phyloP scores from a whole-genome alignment of 1,140 invertebrate genomes.

The Macrocentrus cingulum region DNA sequence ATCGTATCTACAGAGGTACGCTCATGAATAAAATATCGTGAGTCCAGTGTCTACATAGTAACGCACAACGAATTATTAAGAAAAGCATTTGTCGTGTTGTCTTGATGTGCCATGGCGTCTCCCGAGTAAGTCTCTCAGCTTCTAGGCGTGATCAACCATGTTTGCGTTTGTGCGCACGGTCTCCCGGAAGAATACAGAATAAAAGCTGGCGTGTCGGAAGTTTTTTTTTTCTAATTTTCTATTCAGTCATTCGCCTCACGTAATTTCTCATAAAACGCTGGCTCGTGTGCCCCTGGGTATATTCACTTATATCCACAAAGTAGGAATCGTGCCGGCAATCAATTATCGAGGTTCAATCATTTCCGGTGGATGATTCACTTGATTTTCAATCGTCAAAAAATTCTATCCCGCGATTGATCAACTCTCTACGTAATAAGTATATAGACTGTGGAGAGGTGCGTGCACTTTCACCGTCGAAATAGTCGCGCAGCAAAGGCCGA shows the following conservation, averaged over 20 bases:
- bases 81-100: slow-evolving; percentile 17
- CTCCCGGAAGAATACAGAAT: background rate
- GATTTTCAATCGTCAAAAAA: too few species aligned
- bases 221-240: too few species aligned
- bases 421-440: slow-evolving; percentile 6
- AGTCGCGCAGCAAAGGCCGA: background rate
- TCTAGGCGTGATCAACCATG: slow-evolving; percentile 10
- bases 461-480: slow-evolving; percentile 41
- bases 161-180: background rate
- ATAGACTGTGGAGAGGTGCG: slow-evolving; percentile 28
- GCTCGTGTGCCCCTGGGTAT: too few species aligned
- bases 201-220: too few species aligned
- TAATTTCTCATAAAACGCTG: background rate
- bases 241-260: background rate
- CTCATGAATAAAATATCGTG: slow-evolving; percentile 40
- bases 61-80: slow-evolving; percentile 36
- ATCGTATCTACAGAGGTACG: too few species aligned
- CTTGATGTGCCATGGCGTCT: background rate
- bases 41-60: slow-evolving; percentile 21
- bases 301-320: too few species aligned
- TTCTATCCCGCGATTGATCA: background rate
- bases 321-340: too few species aligned
- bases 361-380: too few species aligned
- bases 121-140: background rate
- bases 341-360: too few species aligned